Base-by-base conservation (phyloP, 2,113 vertebrate genomes). In the Maccullochella peelii region DNA sequence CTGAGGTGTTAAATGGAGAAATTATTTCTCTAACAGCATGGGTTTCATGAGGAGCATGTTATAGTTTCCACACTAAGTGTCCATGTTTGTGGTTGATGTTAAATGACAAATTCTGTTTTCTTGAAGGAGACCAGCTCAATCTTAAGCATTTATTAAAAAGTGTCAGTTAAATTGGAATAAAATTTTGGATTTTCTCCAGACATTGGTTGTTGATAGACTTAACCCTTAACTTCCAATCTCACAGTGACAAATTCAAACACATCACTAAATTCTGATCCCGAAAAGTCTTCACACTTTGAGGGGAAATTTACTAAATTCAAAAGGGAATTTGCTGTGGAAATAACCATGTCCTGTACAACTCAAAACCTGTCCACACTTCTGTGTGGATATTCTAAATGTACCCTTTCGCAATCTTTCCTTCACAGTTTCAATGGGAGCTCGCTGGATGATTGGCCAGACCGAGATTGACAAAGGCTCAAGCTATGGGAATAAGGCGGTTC, bases 391-490 rank as follows among this genome's bases (percentile, higher is more conserved):
- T 73, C n/a, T 55, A 25, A 63, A 47, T 54, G 4, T 8, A 52
- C 6, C 25, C 8, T 49, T n/a, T 36, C 27, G 40, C 14, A 72
- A 42, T 68, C 14, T 81, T 88, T 87, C 52, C 63, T 86, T 77
- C 18, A 10, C 94, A 99, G 98, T 93, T 59, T 98, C 98, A n/a
- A 77, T 96, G 76, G 97, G 95, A 36, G 95, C 97, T 50, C 97
- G 97, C 91, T 97, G 97, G 97, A 99, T 99, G 98, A 99, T 99
- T 2, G 96, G 96, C 0, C 96, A 98, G 92, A 99, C 98, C 0
- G 98, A 99, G 91, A 99, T 98, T 8, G 89, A 97, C 89, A 97
- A 93, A 86, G 96, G 97, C 49, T 99, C 98, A 2, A 95, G 92
- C 84, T 99, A 99, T 0, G 98, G 98, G 50, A 96, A 96, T 89